These are phyloP conservation scores for Porites lutea DNA, from an alignment of 64 coral and sea anemone species.

Conservation along the genomic window DNA sequence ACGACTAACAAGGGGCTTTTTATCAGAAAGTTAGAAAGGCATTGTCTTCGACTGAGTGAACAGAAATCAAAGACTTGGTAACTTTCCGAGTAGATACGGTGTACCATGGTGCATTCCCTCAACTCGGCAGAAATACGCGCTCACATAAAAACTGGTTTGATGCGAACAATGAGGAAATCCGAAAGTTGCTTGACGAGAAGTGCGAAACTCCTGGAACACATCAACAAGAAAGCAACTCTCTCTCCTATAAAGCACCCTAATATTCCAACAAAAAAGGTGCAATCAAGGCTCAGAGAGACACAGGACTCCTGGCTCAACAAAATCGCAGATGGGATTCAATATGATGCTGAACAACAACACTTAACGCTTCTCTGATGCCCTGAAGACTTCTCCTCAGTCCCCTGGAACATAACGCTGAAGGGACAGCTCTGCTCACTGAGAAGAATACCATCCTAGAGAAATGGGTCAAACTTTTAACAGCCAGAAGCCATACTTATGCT, in stretches of 20 bases:
- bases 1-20: background rate
- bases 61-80: too few relatives aligned
- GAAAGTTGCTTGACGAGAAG: too few relatives aligned
- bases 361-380: constrained; percentile 35
- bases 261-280: background rate
- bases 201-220: background rate
- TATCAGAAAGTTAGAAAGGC: background rate
- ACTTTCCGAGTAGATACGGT: too few relatives aligned
- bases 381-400: constrained; percentile 1
- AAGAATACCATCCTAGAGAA: constrained; percentile 20
- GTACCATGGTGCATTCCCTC: background rate
- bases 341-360: constrained; percentile 39
- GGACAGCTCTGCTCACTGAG: background rate
- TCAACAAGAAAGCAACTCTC: background rate
- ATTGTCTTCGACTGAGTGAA: background rate
- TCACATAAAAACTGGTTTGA: constrained; percentile 44
- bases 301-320: constrained; percentile 22
- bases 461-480: constrained; percentile 50
- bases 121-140: too few relatives aligned
- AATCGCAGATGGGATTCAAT: constrained; percentile 42
- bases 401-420: constrained; percentile 25
- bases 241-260: background rate
- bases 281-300: background rate
- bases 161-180: constrained; percentile 7
- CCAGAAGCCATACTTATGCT: too few relatives aligned